phyloP scores from a whole-genome alignment of 2,113 vertebrate genomes.

The Indicator indicator region DNA sequence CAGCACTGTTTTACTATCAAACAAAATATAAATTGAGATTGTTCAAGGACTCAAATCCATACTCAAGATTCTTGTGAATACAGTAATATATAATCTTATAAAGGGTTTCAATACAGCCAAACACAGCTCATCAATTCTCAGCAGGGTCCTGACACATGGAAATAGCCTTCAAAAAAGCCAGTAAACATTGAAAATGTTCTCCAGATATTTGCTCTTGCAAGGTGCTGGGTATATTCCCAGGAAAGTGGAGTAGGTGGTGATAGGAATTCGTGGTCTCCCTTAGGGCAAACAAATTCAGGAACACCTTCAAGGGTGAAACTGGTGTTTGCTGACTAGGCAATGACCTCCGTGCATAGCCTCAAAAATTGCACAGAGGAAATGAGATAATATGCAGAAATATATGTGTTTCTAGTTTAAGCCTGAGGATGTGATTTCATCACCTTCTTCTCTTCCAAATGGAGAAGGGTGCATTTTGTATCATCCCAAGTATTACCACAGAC shows the following conservation, averaged over 20 bases:
- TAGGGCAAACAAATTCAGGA: background rate
- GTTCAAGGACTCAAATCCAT: background rate
- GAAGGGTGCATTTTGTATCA: constrained; percentile 39
- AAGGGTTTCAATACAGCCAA: background rate
- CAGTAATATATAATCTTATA: background rate
- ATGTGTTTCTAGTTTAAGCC: background rate
- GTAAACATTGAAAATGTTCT: background rate
- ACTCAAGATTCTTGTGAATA: background rate
- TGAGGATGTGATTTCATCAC: constrained; percentile 64
- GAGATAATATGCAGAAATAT: constrained; percentile 49
- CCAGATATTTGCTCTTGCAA: background rate
- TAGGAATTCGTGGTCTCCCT: background rate
- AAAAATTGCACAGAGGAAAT: constrained; percentile 38
- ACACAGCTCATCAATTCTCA: background rate
- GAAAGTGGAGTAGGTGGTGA: background rate
- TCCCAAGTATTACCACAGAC: background rate
- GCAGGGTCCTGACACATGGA: background rate
- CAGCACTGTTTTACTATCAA: background rate
- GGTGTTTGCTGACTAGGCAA: constrained; percentile 7
- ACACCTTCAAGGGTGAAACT: background rate
- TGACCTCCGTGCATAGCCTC: background rate
- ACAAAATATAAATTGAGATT: background rate
- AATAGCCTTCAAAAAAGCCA: background rate
- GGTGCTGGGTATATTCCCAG: background rate
- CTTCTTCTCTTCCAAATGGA: constrained; percentile 36